A percentile compares a stretch with the other conserved stretches of the same genome.
phyloP scores from a whole-genome alignment of 2,113 vertebrate species.

The Solea solea region DNA sequence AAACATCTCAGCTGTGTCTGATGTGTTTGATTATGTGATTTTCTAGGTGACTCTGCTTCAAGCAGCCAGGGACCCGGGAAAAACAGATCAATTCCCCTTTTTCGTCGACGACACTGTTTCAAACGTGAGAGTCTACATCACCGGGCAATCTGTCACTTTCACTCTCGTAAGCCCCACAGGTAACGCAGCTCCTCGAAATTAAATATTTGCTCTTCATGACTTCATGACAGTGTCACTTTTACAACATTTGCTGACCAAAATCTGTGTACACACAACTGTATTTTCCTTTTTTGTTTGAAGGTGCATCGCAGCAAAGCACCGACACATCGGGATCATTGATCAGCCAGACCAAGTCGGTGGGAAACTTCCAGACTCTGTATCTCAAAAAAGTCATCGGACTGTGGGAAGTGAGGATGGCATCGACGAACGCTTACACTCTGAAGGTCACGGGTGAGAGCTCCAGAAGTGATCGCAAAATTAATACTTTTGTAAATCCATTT shows the following conservation, averaged over 20 bases:
- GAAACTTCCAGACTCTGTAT: constrained; percentile 60
- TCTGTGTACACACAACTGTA: neutral
- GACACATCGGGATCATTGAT: constrained; percentile 49
- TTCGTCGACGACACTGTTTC: constrained; percentile 50
- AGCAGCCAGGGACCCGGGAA: constrained; percentile 52
- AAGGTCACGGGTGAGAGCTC: constrained; percentile 67
- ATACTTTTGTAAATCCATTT: neutral
- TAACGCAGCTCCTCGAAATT: constrained; percentile 10
- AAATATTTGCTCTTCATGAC: neutral
- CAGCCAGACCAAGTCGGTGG: constrained; percentile 37
- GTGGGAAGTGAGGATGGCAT: constrained; percentile 62
- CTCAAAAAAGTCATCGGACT: constrained; percentile 49
- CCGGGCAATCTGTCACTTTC: constrained; percentile 39
- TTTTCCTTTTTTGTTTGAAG: constrained; percentile 30
- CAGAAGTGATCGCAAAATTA: neutral
- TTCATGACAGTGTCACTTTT: neutral
- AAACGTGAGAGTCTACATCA: constrained; percentile 64
- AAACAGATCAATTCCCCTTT: constrained; percentile 53
- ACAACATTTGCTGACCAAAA: neutral
- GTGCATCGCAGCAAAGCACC: constrained; percentile 43
- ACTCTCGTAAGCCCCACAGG: constrained; percentile 64
- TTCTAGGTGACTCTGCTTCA: constrained; percentile 71
- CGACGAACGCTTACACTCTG: constrained; percentile 59
- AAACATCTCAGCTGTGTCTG: neutral
- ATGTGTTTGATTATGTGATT: neutral